Evolutionary conservation across 2,888 invertebrate species (phyloP), one percentile per base, ranked within the genome.

Genomic region (Quadriops clusia): DNA sequence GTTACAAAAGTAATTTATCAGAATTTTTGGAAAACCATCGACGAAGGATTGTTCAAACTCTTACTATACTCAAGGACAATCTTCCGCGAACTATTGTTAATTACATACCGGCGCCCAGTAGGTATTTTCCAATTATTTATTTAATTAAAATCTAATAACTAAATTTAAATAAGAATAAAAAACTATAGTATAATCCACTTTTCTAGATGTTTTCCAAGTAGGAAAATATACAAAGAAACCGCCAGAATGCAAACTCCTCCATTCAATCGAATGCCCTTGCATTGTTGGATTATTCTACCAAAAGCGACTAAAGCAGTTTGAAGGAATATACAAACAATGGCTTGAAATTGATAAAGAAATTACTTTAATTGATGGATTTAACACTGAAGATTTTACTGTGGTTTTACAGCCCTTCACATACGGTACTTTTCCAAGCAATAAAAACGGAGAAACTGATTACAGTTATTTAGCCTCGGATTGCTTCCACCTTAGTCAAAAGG

Each of bases 401-500:
- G 67, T 71, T 12, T 43, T 60, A 13, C 70, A 72, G 44, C 65
- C 68, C 40, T 51, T 65, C 0, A 49, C 51, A 18, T 52, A 68
- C 25, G 30, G 60, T 1, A 45, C 45, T 4, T 51, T 70, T 28
- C 71, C 72, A 1, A 47, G 34, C 10, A 49, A 34, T 1, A 38
- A 50, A 2, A 47, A 62, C 23, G 68, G 66, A 1, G 39, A 39
- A 1, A 53, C 60, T 1, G 73, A 75, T 51, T 57, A 60, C 20
- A 53, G 63, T 1, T 71, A 63, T 48, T 50, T 73, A 26, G 67
- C 74, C 0, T 50, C 54, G 18, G 77, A 77, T 47, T 76, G 76
- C 48, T 76, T 76, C 42, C 76, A 77, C 47, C 53, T 72, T 4
- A 73, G 70, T 40, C 74, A 76, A 47, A 70, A 66, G 42, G 61